A percentile compares a stretch with the other conserved stretches of the same genome.
These are phyloP conservation scores for Onychostoma macrolepis DNA, from an alignment of 2,113 vertebrate species.

Conservation along the genomic window DNA sequence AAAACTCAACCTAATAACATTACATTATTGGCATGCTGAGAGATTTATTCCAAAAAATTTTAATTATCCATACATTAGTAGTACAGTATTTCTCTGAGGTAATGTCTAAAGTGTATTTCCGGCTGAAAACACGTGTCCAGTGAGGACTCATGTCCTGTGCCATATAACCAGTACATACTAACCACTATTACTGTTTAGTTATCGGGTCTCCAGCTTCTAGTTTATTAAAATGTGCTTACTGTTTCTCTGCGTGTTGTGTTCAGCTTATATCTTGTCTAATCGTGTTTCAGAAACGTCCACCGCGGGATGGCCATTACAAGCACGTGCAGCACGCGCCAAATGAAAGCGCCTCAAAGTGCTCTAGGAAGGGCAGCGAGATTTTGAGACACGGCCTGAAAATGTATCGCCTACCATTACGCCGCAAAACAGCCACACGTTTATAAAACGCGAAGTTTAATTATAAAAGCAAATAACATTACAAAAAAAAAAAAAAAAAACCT, in stretches of 20 bases:
- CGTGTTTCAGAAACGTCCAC: background rate
- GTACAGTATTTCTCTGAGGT: background rate
- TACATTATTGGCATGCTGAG: background rate
- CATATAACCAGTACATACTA: background rate
- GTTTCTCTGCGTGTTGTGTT: background rate
- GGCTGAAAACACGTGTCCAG: slow-evolving; percentile 3
- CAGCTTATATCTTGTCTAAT: background rate
- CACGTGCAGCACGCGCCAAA: background rate
- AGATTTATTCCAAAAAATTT: background rate
- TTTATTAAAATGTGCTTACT: background rate
- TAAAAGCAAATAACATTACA: background rate
- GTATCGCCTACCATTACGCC: background rate
- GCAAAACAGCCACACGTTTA: background rate
- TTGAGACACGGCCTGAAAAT: background rate
- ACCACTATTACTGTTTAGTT: background rate
- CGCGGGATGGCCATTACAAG: background rate
- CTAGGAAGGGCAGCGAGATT: background rate
- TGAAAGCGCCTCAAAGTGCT: background rate
- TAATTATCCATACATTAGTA: background rate
- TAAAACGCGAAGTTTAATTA: background rate
- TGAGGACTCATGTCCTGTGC: background rate
- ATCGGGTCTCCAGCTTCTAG: background rate
- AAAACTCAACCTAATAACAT: background rate
- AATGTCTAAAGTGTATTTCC: background rate
- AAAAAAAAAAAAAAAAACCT: too few species aligned